Percentiles rank a stretch among this genome's conserved stretches.
phyloP scores from a whole-genome alignment of 2,113 vertebrate genomes.

The Scytalopus superciliaris region DNA sequence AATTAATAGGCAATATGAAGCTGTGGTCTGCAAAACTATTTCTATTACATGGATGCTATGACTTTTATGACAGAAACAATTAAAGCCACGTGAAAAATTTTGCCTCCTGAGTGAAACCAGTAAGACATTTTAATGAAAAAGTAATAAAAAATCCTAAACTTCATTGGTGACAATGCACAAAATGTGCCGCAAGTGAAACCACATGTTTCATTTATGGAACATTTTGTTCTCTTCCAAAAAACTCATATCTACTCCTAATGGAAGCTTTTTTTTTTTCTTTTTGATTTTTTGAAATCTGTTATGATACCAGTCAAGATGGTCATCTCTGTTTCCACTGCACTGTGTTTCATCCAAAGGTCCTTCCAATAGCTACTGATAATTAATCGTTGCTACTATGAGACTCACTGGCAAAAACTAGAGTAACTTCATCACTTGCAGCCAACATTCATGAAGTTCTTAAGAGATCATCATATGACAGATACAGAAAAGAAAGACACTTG shows the following conservation, averaged over 20 bases:
- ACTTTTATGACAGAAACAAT: conserved; percentile 67
- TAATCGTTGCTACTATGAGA: not conserved
- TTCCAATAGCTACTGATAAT: not conserved
- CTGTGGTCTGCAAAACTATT: conserved; percentile 50
- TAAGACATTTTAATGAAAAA: conserved; percentile 68
- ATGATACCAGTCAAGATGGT: not conserved
- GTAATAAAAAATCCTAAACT: conserved; percentile 61
- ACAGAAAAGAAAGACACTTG: not conserved
- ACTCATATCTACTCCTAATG: conserved; percentile 40
- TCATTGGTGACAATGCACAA: conserved; percentile 63
- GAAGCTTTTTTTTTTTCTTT: not conserved
- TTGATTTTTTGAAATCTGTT: not conserved
- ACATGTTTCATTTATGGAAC: conserved; percentile 60
- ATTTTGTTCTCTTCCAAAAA: conserved; percentile 50
- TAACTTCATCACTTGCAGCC: not conserved
- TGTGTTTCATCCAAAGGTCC: not conserved
- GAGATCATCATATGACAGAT: not conserved
- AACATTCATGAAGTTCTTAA: not conserved
- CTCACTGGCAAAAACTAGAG: not conserved
- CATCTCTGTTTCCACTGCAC: not conserved
- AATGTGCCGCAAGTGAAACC: conserved; percentile 62
- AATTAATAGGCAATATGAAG: conserved; percentile 28
- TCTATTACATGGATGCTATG: conserved; percentile 58
- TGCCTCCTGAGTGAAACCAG: conserved; percentile 67
- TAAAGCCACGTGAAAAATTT: conserved; percentile 64